Conservation (phyloP, 2,797 vertebrate species). For the Sylvia borin region DNA sequence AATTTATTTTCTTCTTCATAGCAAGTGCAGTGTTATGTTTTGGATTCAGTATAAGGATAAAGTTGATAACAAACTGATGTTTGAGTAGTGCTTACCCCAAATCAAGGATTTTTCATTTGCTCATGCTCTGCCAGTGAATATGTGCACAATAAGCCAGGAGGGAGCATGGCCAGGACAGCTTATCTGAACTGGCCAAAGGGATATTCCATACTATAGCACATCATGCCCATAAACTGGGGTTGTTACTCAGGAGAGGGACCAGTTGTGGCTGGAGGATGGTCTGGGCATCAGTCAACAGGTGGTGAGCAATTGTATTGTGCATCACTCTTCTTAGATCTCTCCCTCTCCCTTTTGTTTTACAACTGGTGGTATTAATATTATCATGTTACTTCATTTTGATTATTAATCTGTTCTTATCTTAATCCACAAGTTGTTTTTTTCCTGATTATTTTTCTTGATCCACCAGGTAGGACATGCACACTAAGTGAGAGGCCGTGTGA, state of each 20-base stretch:
- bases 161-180: background rate
- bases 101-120: background rate
- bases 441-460: background rate
- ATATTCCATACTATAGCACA: background rate
- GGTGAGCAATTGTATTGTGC: background rate
- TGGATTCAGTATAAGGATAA: background rate
- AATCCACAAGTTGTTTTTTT: background rate
- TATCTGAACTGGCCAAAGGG: background rate
- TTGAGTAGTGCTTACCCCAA: background rate
- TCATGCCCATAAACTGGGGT: background rate
- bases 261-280: background rate
- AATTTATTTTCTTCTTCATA: background rate
- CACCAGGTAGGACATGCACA: accelerated
- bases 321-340: background rate
- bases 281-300: background rate
- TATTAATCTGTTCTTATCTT: background rate
- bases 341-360: background rate
- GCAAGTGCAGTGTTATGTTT: background rate
- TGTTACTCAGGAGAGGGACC: background rate
- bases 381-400: background rate
- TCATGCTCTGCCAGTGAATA: background rate
- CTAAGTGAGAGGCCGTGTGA: background rate
- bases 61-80: background rate
- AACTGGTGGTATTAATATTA: background rate
- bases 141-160: background rate